Percentiles rank a stretch among this genome's conserved stretches.
Evolutionary conservation across 2,113 vertebrate species (phyloP).

Genomic region (Rhinopomastus cyanomelas): DNA sequence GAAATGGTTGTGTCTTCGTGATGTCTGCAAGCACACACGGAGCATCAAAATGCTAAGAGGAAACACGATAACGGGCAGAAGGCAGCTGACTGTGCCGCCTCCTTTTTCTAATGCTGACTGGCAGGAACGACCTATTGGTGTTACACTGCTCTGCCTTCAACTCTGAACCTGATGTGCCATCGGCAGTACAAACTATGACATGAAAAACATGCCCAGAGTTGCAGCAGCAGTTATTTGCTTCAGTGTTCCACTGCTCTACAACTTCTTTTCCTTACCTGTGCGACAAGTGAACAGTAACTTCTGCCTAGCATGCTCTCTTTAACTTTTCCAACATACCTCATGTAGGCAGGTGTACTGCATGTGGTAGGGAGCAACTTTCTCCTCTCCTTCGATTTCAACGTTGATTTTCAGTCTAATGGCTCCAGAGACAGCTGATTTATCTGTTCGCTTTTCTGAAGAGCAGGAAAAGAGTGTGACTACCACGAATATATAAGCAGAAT

Average conservation of each 20-base stretch:
- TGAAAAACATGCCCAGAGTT: background rate
- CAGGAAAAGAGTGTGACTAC: background rate
- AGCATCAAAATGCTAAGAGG: background rate
- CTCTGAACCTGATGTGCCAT: background rate
- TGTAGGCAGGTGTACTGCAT: conserved; percentile 98
- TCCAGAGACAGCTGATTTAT: conserved; percentile 96
- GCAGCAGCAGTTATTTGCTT: background rate
- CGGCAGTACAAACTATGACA: background rate
- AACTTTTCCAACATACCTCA: conserved; percentile 79
- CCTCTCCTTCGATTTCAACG: conserved; percentile 96
- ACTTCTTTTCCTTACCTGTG: background rate
- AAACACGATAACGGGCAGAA: background rate
- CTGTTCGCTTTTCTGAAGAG: conserved; percentile 90
- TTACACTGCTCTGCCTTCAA: background rate
- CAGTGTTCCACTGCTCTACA: background rate
- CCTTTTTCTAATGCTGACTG: background rate
- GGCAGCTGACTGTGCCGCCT: background rate
- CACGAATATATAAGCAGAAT: background rate
- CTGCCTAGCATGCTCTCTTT: background rate
- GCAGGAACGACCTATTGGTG: background rate
- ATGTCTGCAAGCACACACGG: background rate
- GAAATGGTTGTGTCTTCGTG: background rate
- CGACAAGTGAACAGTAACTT: background rate
- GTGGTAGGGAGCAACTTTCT: conserved; percentile 95
- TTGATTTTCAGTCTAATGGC: conserved; percentile 95